Conservation (phyloP, 2,113 vertebrate species). For the Malurus alboscapulatus region DNA sequence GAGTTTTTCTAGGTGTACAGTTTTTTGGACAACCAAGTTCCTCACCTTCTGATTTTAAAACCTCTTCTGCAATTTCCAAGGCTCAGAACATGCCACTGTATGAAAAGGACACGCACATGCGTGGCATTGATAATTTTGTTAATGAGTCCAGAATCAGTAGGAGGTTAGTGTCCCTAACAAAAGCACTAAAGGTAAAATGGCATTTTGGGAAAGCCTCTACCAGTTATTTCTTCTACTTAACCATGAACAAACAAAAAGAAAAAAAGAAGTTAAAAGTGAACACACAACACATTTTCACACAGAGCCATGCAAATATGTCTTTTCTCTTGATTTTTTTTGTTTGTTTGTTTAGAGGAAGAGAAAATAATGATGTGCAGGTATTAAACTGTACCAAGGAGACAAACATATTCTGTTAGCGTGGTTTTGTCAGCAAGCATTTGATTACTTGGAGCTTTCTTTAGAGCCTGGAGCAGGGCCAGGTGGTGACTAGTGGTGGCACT, state of each 20-base stretch:
- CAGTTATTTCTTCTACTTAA: not conserved
- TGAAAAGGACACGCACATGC: not conserved
- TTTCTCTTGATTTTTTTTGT: not conserved
- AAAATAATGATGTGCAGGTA: not conserved
- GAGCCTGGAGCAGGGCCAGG: conserved; percentile 33
- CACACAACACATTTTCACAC: not conserved
- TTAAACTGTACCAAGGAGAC: not conserved
- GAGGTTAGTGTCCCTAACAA: not conserved
- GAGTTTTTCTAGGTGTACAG: not conserved
- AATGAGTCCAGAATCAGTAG: not conserved
- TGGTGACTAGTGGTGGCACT: not conserved
- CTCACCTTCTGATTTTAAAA: not conserved
- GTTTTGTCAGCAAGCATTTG: not conserved
- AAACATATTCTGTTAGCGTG: not conserved
- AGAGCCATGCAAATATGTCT: not conserved
- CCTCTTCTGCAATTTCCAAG: not conserved
- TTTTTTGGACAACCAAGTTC: not conserved
- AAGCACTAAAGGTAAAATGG: not conserved
- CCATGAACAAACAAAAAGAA: not conserved
- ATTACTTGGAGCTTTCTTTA: conserved; percentile 18
- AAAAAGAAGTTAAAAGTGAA: not conserved
- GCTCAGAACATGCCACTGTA: not conserved
- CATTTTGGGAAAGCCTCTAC: not conserved
- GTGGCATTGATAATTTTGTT: not conserved
- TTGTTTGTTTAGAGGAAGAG: not conserved